Conservation (phyloP, 2,888 invertebrate species). For the Xestia c-nigrum region DNA sequence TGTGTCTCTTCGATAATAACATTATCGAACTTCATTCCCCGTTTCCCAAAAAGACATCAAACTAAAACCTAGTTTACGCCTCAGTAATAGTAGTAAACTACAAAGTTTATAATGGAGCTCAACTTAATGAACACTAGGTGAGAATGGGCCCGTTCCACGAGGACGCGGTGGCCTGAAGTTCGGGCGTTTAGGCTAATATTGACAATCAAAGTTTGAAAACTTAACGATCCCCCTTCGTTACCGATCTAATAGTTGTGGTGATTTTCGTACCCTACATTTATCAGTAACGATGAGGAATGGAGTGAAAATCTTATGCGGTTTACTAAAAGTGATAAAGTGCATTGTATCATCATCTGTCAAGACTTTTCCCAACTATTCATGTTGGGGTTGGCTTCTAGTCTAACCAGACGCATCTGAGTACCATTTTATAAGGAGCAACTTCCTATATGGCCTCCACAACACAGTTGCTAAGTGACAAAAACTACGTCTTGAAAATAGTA, state of each 20-base stretch:
- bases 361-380: too few relatives aligned
- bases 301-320: background rate
- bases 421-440: too few relatives aligned
- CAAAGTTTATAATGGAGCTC: conserved; percentile 37
- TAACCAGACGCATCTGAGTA: too few relatives aligned
- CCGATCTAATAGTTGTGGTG: conserved; percentile 18
- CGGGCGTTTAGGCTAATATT: conserved; percentile 32
- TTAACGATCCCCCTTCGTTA: conserved; percentile 22
- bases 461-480: too few relatives aligned
- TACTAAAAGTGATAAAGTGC: background rate
- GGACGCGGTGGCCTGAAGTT: background rate
- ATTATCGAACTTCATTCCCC: background rate
- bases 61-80: background rate
- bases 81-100: conserved; percentile 10
- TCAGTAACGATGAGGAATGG: background rate
- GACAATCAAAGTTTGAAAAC: conserved; percentile 50
- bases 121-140: conserved; percentile 41
- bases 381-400: too few relatives aligned
- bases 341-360: background rate
- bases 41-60: background rate
- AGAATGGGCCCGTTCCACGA: conserved; percentile 15
- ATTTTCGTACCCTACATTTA: background rate
- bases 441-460: too few relatives aligned
- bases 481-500: background rate
- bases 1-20: too few relatives aligned